phyloP scores from a whole-genome alignment of 2,797 vertebrate species.

The Tolypeutes matacus region DNA sequence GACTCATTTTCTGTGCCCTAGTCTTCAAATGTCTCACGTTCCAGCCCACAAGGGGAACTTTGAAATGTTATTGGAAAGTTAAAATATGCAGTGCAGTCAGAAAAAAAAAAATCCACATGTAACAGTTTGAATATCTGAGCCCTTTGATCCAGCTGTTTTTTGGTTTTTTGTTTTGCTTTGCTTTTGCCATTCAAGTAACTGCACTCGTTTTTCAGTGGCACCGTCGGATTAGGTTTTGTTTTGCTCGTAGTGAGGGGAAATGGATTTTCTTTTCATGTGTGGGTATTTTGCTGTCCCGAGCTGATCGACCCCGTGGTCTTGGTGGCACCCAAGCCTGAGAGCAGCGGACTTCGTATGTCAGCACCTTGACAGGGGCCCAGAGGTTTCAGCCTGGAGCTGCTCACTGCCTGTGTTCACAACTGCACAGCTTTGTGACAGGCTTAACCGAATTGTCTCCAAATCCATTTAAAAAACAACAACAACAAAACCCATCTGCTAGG shows the following conservation, averaged over 20 bases:
- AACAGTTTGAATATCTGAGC: neutral
- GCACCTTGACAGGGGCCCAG: constrained; percentile 47
- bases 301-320: neutral
- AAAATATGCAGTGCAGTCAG: neutral
- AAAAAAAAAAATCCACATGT: neutral
- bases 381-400: neutral
- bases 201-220: neutral
- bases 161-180: neutral
- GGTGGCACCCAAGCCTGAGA: neutral
- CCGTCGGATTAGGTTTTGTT: neutral
- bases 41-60: neutral
- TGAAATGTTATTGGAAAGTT: constrained; percentile 4
- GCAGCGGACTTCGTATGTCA: neutral
- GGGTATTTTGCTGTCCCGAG: neutral
- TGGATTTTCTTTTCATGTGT: neutral
- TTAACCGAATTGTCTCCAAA: constrained; percentile 67
- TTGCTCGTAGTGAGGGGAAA: neutral
- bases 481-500: constrained; percentile 29
- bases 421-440: constrained; percentile 56
- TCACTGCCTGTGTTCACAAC: neutral
- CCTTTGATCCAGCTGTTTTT: neutral
- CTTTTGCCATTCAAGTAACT: neutral
- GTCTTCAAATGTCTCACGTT: neutral
- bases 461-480: neutral
- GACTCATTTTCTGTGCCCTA: neutral